Conservation (phyloP, 2,113 vertebrate genomes). For the Lophotis ruficrista region DNA sequence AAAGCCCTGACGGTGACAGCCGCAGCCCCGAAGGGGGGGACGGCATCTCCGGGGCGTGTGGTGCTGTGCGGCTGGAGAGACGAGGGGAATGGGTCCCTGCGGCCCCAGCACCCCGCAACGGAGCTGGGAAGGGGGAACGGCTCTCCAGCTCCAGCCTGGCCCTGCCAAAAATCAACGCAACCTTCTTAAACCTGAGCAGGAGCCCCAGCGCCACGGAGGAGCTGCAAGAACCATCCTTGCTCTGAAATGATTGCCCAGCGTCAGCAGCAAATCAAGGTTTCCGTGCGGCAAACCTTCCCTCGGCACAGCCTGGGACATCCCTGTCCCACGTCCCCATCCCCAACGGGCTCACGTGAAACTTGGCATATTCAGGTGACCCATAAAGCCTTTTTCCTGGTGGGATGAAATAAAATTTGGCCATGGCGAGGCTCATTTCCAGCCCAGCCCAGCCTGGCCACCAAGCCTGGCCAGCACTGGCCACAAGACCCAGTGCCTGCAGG, state of each 20-base stretch:
- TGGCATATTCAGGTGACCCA: background rate
- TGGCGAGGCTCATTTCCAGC: accelerated
- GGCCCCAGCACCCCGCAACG: background rate
- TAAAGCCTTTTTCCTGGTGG: background rate
- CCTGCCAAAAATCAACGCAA: background rate
- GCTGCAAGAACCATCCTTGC: background rate
- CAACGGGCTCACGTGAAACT: background rate
- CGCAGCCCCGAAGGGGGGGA: background rate
- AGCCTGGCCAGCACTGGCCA: background rate
- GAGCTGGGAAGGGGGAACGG: background rate
- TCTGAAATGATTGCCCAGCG: accelerated
- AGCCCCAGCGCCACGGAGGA: accelerated
- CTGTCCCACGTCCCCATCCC: accelerated
- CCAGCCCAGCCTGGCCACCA: background rate
- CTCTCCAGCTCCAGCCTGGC: background rate
- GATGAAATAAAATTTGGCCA: background rate
- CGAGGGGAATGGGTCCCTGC: background rate
- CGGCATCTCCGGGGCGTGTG: accelerated
- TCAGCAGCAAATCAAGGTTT: background rate
- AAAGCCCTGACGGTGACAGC: background rate
- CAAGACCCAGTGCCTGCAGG: background rate
- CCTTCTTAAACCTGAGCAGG: background rate
- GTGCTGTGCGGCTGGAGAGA: accelerated
- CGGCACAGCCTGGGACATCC: background rate
- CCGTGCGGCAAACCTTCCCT: too few species aligned